A percentile compares a stretch with the other conserved stretches of the same genome.
Conservation (phyloP, 2,797 vertebrate genomes). For the Muscicapa striata region DNA sequence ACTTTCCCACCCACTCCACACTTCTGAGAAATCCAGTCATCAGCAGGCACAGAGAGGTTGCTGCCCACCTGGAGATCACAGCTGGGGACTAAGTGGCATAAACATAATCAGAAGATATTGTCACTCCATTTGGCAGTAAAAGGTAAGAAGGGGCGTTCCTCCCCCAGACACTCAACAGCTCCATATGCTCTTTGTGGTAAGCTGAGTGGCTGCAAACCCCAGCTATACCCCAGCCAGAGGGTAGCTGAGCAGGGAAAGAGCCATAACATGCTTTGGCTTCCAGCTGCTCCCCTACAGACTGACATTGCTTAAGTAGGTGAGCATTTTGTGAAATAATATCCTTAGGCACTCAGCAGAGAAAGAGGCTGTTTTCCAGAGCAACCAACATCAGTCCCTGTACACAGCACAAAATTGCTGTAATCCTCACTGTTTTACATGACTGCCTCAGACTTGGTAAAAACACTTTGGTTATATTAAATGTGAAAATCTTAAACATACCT, state of each 20-base stretch:
- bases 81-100: neutral
- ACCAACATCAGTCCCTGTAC: neutral
- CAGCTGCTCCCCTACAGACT: neutral
- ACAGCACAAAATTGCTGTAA: neutral
- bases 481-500: neutral
- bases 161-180: neutral
- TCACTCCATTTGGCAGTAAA: neutral
- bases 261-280: neutral
- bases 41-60: neutral
- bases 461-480: neutral
- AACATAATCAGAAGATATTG: neutral
- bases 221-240: neutral
- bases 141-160: neutral
- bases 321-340: neutral
- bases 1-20: neutral
- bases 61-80: neutral
- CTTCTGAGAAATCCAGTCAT: neutral
- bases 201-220: neutral
- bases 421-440: neutral
- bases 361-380: neutral
- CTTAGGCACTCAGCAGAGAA: fast-evolving
- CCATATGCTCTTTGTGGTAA: neutral
- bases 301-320: neutral
- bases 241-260: neutral
- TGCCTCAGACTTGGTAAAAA: neutral